Conservation (phyloP, 2,888 invertebrate species). For the Dryobotodes eremita region DNA sequence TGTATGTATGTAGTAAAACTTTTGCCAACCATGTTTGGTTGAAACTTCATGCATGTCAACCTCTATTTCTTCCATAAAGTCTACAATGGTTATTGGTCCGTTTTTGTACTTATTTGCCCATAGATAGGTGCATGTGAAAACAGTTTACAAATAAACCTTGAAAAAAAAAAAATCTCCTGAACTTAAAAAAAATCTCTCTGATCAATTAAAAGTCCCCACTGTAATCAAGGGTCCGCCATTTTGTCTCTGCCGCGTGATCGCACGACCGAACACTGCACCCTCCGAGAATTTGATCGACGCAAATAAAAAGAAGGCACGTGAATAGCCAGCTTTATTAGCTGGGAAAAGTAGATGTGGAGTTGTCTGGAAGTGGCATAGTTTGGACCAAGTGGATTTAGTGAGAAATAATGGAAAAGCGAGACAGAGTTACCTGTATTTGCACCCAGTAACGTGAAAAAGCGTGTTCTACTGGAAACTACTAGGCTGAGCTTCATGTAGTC, state of each 20-base stretch:
- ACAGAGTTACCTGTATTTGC: too few relatives aligned
- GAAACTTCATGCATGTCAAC: background rate
- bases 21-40: background rate
- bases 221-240: slow-evolving; percentile 77
- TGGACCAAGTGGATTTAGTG: background rate
- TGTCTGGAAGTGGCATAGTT: slow-evolving; percentile 52
- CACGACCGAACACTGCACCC: slow-evolving; percentile 75
- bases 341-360: slow-evolving; percentile 68
- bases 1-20: background rate
- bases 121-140: background rate
- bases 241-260: slow-evolving; percentile 77
- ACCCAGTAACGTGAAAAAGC: background rate
- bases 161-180: slow-evolving; percentile 1
- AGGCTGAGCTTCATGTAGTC: background rate
- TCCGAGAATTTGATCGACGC: slow-evolving; percentile 78
- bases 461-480: background rate
- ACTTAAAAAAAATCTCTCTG: slow-evolving; percentile 45
- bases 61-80: background rate
- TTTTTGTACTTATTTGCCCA: background rate
- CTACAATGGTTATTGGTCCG: background rate
- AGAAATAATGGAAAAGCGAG: background rate
- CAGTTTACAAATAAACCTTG: background rate
- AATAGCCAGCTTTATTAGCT: slow-evolving; percentile 81
- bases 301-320: slow-evolving; percentile 78
- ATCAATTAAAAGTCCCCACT: slow-evolving; percentile 72